Evolutionary conservation across 2,888 invertebrate species (phyloP).

Genomic region (Aromia moschata): DNA sequence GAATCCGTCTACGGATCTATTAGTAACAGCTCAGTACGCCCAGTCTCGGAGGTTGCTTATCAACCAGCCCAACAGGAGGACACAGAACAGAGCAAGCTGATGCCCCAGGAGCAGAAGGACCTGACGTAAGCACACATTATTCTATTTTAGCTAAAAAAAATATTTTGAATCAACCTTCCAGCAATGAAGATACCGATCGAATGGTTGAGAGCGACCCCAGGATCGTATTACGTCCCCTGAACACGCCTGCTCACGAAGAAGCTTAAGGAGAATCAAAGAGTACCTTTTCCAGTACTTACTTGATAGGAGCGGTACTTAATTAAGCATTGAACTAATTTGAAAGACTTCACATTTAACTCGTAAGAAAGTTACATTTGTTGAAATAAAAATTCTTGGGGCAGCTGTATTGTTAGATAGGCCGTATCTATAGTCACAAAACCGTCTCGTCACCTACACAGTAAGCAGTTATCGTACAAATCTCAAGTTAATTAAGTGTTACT

Average conservation of each 20-base stretch:
- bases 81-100: constrained; percentile 77
- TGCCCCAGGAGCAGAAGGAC: constrained; percentile 76
- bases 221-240: constrained; percentile 72
- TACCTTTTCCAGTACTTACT: constrained; percentile 23
- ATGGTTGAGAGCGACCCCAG: constrained; percentile 79
- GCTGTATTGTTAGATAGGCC: too few species aligned
- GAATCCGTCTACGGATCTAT: constrained; percentile 79
- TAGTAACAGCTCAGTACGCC: constrained; percentile 80
- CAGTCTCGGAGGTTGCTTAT: constrained; percentile 74
- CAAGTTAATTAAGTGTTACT: too few species aligned
- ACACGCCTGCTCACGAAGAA: constrained; percentile 67
- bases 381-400: too few species aligned
- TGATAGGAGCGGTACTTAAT: constrained; percentile 16
- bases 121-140: constrained; percentile 63
- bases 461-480: too few species aligned
- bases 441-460: too few species aligned
- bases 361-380: too few species aligned
- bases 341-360: constrained; percentile 25
- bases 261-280: constrained; percentile 50
- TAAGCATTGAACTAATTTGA: constrained; percentile 15
- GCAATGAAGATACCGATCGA: constrained; percentile 76
- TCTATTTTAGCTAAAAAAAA: neutral
- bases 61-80: constrained; percentile 72
- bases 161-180: constrained; percentile 37
- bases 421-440: too few species aligned